Conservation (phyloP, 2,113 vertebrate genomes). For the Chionis minor region DNA sequence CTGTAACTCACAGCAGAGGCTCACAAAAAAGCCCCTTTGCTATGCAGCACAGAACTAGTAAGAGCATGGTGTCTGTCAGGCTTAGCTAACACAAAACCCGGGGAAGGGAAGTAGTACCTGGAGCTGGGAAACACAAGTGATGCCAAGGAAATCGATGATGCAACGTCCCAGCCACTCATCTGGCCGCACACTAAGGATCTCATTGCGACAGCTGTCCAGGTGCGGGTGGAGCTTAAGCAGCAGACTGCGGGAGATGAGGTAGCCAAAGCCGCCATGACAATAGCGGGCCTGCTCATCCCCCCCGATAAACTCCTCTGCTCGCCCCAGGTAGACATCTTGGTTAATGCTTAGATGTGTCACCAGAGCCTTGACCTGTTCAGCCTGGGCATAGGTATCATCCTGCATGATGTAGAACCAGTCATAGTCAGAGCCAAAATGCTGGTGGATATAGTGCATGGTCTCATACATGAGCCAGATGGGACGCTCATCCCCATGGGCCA, state of each 20-base stretch:
- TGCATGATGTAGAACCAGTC: slow-evolving; percentile 97
- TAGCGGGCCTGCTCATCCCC: slow-evolving; percentile 90
- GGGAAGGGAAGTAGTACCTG: slow-evolving; percentile 78
- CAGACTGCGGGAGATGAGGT: slow-evolving; percentile 90
- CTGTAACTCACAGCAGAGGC: neutral
- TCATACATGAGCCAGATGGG: slow-evolving; percentile 99
- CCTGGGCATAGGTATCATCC: slow-evolving; percentile 92
- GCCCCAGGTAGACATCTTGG: slow-evolving; percentile 90
- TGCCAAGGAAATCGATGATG: slow-evolving; percentile 92
- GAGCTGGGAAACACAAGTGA: slow-evolving; percentile 87
- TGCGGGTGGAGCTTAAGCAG: slow-evolving; percentile 86
- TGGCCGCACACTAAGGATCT: slow-evolving; percentile 92
- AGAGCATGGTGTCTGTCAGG: neutral
- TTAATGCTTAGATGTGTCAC: slow-evolving; percentile 89
- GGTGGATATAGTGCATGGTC: slow-evolving; percentile 89
- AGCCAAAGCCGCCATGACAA: slow-evolving; percentile 94
- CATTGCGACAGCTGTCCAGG: slow-evolving; percentile 91
- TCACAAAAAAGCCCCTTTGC: neutral
- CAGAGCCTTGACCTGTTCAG: slow-evolving; percentile 85
- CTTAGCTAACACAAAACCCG: neutral
- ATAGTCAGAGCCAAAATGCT: slow-evolving; percentile 88
- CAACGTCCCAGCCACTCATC: slow-evolving; percentile 98
- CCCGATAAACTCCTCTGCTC: slow-evolving; percentile 92
- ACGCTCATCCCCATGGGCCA: slow-evolving; percentile 91
- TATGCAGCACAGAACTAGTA: neutral